Evolutionary conservation across 2,888 invertebrate species (phyloP).

Genomic region (Perithous albicinctus): DNA sequence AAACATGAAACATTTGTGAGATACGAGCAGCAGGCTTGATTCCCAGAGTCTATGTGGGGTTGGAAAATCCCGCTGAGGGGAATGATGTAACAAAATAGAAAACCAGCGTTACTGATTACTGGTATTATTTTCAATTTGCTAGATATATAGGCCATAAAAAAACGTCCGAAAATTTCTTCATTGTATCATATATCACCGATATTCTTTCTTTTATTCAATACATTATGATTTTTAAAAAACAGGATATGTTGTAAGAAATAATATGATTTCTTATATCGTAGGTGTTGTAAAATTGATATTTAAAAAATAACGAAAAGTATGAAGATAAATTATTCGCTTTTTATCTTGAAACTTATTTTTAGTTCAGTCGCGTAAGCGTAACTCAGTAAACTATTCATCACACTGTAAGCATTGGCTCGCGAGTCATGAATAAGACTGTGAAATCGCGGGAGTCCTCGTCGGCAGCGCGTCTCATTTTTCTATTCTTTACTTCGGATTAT

Average conservation of each 20-base stretch:
- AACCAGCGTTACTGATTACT: neutral
- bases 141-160: neutral
- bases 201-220: neutral
- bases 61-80: slow-evolving; percentile 10
- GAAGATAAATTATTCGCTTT: neutral
- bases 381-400: slow-evolving; percentile 11
- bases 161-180: neutral
- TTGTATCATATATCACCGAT: neutral
- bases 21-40: slow-evolving; percentile 58
- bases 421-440: slow-evolving; percentile 54
- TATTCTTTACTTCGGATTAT: slow-evolving; percentile 57
- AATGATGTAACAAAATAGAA: slow-evolving; percentile 5
- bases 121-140: neutral
- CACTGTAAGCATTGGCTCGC: slow-evolving; percentile 19
- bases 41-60: slow-evolving; percentile 65
- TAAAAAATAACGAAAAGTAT: too few species aligned
- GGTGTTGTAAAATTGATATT: too few species aligned
- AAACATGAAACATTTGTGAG: slow-evolving; percentile 33
- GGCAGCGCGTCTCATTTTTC: slow-evolving; percentile 45
- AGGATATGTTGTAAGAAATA: too few species aligned
- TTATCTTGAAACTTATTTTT: neutral
- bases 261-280: too few species aligned
- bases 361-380: neutral
- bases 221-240: too few species aligned
- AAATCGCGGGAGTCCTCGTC: slow-evolving; percentile 55